phyloP scores from a whole-genome alignment of 2,113 vertebrate species.

The Coptodon rendalli region DNA sequence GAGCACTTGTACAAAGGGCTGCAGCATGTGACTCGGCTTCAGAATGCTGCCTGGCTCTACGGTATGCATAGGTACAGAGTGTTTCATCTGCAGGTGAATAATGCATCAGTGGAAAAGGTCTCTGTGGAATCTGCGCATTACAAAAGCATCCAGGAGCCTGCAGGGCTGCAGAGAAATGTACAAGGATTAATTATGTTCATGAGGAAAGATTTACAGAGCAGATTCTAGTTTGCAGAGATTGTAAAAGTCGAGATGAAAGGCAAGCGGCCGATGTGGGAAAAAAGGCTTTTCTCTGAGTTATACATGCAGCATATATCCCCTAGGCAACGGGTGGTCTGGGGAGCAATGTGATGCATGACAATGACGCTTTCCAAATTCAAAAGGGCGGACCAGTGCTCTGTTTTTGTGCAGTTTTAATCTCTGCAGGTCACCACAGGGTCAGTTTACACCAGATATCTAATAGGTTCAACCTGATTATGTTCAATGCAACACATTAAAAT shows the following conservation, averaged over 20 bases:
- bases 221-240: background rate
- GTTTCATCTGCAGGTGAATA: constrained; percentile 5
- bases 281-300: background rate
- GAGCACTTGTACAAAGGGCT: background rate
- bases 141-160: background rate
- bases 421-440: background rate
- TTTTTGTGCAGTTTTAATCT: background rate
- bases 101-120: background rate
- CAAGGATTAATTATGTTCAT: background rate
- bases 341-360: constrained; percentile 25
- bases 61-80: background rate
- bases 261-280: background rate
- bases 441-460: background rate
- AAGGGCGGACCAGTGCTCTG: background rate
- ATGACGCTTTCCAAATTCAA: background rate
- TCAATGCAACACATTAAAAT: background rate
- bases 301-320: background rate
- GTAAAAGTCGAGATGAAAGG: background rate
- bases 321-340: constrained; percentile 25
- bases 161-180: background rate
- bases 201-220: background rate
- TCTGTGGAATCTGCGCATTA: background rate
- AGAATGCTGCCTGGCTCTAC: background rate
- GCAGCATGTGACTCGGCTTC: background rate
- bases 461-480: background rate